Evolutionary conservation across 2,888 invertebrate genomes (phyloP).

Genomic region (Elmis aenea): DNA sequence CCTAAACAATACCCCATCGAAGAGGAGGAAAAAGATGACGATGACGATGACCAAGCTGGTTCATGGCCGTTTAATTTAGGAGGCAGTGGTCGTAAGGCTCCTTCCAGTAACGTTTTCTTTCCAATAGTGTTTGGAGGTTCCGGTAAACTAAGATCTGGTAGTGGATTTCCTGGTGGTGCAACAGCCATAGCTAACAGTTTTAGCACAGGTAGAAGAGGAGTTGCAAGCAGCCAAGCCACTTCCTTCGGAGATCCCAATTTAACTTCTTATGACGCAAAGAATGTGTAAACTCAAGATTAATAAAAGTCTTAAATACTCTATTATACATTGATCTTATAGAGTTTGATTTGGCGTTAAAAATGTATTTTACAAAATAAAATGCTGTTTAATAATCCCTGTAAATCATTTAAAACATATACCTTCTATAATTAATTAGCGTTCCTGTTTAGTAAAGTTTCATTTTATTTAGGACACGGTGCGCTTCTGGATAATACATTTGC

Average conservation of each 20-base stretch:
- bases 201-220: constrained; percentile 65
- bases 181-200: constrained; percentile 70
- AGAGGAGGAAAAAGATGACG: constrained; percentile 52
- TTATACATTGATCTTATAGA: too few relatives aligned
- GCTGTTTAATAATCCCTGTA: too few relatives aligned
- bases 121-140: constrained; percentile 55
- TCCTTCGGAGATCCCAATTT: constrained; percentile 59
- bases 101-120: constrained; percentile 60
- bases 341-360: too few relatives aligned
- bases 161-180: constrained; percentile 53
- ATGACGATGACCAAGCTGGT: constrained; percentile 47
- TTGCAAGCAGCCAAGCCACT: constrained; percentile 68
- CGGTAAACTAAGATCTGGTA: constrained; percentile 34
- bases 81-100: constrained; percentile 42
- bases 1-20: constrained; percentile 26
- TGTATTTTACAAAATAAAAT: too few relatives aligned
- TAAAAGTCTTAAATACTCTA: too few relatives aligned
- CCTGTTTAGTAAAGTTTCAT: too few relatives aligned
- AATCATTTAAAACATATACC: too few relatives aligned
- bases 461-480: too few relatives aligned
- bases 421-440: too few relatives aligned
- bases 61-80: constrained; percentile 31
- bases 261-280: constrained; percentile 49
- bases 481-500: too few relatives aligned
- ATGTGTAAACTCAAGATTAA: too few relatives aligned